Evolutionary conservation across 2,888 invertebrate species (phyloP).

Genomic region (Phytoseiulus persimilis): DNA sequence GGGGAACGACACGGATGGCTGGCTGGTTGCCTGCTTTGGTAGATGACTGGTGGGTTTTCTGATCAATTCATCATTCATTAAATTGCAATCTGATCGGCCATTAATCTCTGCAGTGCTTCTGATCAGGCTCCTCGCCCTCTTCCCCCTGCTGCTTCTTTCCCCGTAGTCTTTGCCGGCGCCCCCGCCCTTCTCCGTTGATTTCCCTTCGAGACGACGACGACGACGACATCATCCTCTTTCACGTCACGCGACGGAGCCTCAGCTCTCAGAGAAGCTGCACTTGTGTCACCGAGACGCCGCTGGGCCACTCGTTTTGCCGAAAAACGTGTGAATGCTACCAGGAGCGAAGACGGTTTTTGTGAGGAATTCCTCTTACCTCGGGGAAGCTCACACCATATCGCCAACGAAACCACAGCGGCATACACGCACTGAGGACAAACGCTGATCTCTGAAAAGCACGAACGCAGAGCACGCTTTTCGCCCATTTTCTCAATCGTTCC

Average conservation of each 20-base stretch:
- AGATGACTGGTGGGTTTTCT: background rate
- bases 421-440: background rate
- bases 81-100: constrained; percentile 36
- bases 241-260: background rate
- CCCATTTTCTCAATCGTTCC: background rate
- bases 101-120: constrained; percentile 21
- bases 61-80: constrained; percentile 37
- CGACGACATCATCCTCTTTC: background rate
- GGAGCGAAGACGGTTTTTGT: background rate
- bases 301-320: background rate
- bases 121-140: background rate
- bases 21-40: background rate
- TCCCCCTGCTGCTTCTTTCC: background rate
- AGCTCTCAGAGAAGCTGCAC: background rate
- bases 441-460: background rate
- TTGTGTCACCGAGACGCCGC: background rate
- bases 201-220: background rate
- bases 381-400: background rate
- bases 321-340: background rate
- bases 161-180: background rate
- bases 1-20: background rate
- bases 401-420: background rate
- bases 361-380: background rate
- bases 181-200: background rate
- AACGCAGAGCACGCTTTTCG: background rate